Evolutionary conservation across 2,113 vertebrate species (phyloP).

Genomic region (Diglossa brunneiventris): DNA sequence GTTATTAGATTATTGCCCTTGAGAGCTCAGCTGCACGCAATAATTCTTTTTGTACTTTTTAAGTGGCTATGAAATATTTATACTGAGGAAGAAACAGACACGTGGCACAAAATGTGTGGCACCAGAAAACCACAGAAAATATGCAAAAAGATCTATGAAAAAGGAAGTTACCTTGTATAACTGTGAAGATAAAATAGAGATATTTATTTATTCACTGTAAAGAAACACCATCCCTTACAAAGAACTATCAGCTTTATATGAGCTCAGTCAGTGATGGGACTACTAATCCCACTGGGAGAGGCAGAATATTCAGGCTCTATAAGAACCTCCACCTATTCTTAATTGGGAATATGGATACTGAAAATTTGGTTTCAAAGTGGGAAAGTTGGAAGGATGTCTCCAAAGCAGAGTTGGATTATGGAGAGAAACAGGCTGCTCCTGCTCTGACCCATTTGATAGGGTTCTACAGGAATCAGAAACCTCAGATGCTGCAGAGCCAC

Average conservation of each 20-base stretch:
- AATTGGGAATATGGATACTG: neutral
- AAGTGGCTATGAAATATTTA: neutral
- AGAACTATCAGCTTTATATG: neutral
- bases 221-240: neutral
- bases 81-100: neutral
- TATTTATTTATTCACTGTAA: neutral
- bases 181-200: neutral
- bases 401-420: neutral
- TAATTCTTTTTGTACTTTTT: neutral
- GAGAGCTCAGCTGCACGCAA: conserved; percentile 10
- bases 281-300: neutral
- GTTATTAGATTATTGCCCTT: conserved; percentile 23
- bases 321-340: neutral
- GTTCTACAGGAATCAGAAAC: neutral
- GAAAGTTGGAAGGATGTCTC: neutral
- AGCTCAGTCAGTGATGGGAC: neutral
- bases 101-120: neutral
- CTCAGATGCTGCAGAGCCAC: neutral
- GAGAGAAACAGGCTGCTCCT: neutral
- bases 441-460: neutral
- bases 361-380: neutral
- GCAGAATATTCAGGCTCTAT: neutral
- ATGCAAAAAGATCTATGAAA: neutral
- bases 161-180: fast-evolving
- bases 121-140: neutral